Conservation (phyloP, 92 coral and sea anemone species). For the Plumapathes pennacea region DNA sequence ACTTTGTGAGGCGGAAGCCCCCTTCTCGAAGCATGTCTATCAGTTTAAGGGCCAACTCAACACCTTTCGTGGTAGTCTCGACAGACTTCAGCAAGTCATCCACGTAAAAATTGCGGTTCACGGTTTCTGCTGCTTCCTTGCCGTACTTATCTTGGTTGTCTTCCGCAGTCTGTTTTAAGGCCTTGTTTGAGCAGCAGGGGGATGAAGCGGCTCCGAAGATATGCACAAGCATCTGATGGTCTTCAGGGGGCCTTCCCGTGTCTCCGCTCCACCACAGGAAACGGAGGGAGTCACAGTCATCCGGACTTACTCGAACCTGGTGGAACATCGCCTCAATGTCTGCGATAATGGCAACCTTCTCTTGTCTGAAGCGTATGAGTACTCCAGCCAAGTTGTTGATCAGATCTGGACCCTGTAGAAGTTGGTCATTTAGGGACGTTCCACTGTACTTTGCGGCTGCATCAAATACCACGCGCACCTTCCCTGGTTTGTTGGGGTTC, state of each 20-base stretch:
- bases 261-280: slow-evolving; percentile 7
- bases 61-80: background rate
- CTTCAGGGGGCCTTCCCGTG: background rate
- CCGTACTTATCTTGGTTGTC: slow-evolving; percentile 4
- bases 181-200: slow-evolving; percentile 2
- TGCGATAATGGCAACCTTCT: slow-evolving; percentile 11
- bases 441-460: slow-evolving; percentile 28
- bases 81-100: slow-evolving; percentile 4
- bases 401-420: slow-evolving; percentile 39
- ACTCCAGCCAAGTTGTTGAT: slow-evolving; percentile 28
- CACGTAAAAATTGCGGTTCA: slow-evolving; percentile 1
- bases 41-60: background rate
- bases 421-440: slow-evolving; percentile 27
- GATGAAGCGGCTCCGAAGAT: slow-evolving; percentile 1
- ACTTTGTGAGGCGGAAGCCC: background rate
- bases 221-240: slow-evolving; percentile 6
- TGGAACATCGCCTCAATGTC: slow-evolving; percentile 39
- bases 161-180: background rate
- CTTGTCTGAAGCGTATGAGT: slow-evolving; percentile 37
- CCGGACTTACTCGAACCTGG: slow-evolving; percentile 6
- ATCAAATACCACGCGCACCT: slow-evolving; percentile 41
- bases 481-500: slow-evolving; percentile 38
- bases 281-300: background rate
- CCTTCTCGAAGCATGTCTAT: background rate
- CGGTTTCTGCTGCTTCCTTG: slow-evolving; percentile 1